phyloP scores from a whole-genome alignment of 2,888 invertebrate species.

The Cryptus viduatorius region DNA sequence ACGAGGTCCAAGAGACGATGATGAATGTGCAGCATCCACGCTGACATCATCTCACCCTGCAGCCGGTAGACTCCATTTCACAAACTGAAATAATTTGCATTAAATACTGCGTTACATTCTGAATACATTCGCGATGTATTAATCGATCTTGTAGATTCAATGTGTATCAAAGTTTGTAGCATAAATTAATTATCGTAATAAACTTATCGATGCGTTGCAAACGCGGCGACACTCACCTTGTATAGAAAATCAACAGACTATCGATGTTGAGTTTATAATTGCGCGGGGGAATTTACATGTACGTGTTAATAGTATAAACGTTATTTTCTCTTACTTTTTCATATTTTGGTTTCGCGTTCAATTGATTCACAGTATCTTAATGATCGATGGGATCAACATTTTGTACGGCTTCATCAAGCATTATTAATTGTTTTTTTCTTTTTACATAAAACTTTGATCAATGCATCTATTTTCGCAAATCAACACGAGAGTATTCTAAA shows the following conservation, averaged over 20 bases:
- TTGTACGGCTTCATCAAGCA: constrained; percentile 49
- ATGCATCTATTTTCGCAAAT: constrained; percentile 21
- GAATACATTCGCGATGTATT: neutral
- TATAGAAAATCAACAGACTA: constrained; percentile 36
- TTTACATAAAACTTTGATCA: constrained; percentile 20
- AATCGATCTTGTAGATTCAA: neutral
- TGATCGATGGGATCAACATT: constrained; percentile 44
- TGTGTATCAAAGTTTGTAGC: neutral
- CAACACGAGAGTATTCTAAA: neutral
- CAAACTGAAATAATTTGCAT: constrained; percentile 47
- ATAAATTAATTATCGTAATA: neutral
- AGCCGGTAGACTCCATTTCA: constrained; percentile 45
- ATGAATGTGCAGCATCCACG: constrained; percentile 32
- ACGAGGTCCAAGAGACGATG: constrained; percentile 19
- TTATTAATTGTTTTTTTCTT: neutral
- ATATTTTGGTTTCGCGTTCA: constrained; percentile 23
- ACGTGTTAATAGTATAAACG: neutral
- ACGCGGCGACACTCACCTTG: constrained; percentile 51
- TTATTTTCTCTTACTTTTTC: constrained; percentile 6
- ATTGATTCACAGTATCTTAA: constrained; percentile 39
- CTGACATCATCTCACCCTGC: constrained; percentile 47
- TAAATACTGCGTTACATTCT: constrained; percentile 1
- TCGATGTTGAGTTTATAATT: constrained; percentile 32
- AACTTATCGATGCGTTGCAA: neutral
- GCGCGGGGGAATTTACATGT: constrained; percentile 27